Conservation (phyloP, 2,888 invertebrate genomes). For the Mesorhabditis spiculigera region DNA sequence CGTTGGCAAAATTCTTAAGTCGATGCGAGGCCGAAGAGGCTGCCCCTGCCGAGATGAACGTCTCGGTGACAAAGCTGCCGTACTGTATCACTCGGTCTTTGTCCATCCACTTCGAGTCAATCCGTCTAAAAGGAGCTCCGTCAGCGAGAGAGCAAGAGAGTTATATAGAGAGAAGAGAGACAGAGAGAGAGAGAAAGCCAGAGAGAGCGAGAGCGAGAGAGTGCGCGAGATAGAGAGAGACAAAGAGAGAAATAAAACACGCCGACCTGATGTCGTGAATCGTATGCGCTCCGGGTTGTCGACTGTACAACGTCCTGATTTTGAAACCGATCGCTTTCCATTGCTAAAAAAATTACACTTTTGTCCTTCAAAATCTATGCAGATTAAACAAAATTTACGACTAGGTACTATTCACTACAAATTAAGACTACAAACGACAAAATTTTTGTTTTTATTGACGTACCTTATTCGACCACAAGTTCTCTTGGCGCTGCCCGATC, state of each 20-base stretch:
- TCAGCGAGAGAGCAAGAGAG: too few relatives aligned
- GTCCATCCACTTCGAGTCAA: neutral
- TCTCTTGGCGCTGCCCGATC: conserved; percentile 5
- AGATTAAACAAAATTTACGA: neutral
- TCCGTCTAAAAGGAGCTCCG: neutral
- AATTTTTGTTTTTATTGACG: neutral
- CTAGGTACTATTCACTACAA: too few relatives aligned
- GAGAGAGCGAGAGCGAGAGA: too few relatives aligned
- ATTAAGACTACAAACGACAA: neutral
- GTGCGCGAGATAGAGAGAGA: too few relatives aligned
- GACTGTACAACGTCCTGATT: neutral
- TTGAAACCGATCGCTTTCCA: neutral
- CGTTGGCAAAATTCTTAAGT: conserved; percentile 1
- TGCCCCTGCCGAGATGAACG: neutral
- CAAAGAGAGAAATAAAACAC: neutral
- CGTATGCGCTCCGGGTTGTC: neutral
- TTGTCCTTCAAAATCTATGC: neutral
- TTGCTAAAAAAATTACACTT: conserved; percentile 3
- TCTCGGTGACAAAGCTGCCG: neutral
- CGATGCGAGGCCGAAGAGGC: neutral
- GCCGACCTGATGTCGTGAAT: neutral
- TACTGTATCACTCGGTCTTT: neutral
- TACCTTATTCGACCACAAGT: neutral
- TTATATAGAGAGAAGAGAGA: too few relatives aligned
- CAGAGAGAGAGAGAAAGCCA: too few relatives aligned